Conservation (phyloP, 2,797 vertebrate genomes). For the Dromococcyx pavoninus region DNA sequence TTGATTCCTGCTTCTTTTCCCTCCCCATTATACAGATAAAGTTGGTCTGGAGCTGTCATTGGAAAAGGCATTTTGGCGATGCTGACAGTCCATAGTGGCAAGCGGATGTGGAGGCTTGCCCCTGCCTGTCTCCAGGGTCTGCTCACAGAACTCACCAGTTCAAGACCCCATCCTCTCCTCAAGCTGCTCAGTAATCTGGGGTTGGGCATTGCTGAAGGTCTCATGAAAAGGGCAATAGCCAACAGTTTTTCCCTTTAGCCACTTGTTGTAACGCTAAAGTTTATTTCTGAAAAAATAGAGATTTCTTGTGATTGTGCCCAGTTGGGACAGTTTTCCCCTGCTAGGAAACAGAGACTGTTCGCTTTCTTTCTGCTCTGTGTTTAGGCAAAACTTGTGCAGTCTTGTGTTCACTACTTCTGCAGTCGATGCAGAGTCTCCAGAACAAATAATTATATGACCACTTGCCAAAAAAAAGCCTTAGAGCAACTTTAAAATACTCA, state of each 20-base stretch:
- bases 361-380: not conserved
- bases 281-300: not conserved
- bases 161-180: not conserved
- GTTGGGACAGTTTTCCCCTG: not conserved
- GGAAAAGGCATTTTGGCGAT: not conserved
- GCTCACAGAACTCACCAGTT: not conserved
- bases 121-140: not conserved
- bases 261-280: not conserved
- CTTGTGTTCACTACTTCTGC: not conserved
- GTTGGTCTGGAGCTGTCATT: not conserved
- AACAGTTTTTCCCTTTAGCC: not conserved
- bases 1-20: not conserved
- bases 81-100: not conserved
- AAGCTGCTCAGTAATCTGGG: not conserved
- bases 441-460: slow-evolving; percentile 18
- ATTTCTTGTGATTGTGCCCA: not conserved
- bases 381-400: not conserved
- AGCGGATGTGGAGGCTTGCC: not conserved
- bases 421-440: not conserved
- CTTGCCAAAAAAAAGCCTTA: slow-evolving; percentile 11
- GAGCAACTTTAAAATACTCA: not conserved
- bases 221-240: not conserved
- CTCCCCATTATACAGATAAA: not conserved
- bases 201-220: not conserved
- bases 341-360: not conserved